Base-by-base conservation (phyloP, 2,888 invertebrate species). In the Drosophila anomalata region DNA sequence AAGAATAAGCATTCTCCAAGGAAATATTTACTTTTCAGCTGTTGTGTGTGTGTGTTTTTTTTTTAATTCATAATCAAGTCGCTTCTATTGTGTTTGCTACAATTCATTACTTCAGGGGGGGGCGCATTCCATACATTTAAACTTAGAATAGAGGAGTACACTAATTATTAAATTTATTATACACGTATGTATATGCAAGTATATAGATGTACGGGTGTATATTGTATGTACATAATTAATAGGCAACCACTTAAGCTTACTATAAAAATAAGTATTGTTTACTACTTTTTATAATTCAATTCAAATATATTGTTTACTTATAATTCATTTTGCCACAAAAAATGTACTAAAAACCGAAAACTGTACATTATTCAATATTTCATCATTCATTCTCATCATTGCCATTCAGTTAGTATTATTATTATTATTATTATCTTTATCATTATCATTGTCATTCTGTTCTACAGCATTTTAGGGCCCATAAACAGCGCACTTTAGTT, bases 241-340 rank as follows among this genome's bases (percentile, higher is more conserved):
- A 85, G 81, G 85, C 87, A 82, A 87, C 76, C 85, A 85, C 85
- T 87, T 85, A 82, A 80, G 73, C 65, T 70, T 80, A 81, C 57
- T 73, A 85, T 76, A 83, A 81, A 84, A 83, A 81, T 80, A 87
- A 72, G 72, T 74, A 74, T 66, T 69, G 55, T 67, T 72, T 72
- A 55, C 39, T 68, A n/a, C n/a, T n/a, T n/a, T n/a, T n/a, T n/a
- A n/a, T n/a, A n/a, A n/a, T n/a, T n/a, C n/a, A n/a, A n/a, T n/a
- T n/a, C n/a, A n/a, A n/a, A n/a, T n/a, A n/a, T 74, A 74, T 66
- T 69, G 55, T 67, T 72, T 72, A 55, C 39, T 68, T 65, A 75
- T 69, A 65, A 52, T 65, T 44, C 68, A 77, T 65, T 65, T 72
- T 74, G 80, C 74, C 73, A 74, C 57, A 69, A 59, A 69, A 62